Conservation (phyloP, 2,113 vertebrate species). For the Rhagologus leucostigma region DNA sequence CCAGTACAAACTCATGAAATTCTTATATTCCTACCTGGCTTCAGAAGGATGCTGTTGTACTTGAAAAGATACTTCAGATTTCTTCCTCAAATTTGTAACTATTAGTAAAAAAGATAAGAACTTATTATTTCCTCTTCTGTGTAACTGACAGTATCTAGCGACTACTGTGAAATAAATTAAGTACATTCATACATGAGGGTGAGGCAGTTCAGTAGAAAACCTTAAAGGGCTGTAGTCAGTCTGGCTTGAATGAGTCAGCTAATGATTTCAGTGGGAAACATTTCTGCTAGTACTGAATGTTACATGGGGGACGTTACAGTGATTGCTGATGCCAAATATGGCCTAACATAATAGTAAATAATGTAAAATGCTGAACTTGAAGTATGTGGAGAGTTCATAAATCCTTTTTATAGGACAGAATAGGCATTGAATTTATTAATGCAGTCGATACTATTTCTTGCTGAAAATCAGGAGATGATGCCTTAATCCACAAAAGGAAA, state of each 20-base stretch:
- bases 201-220: not conserved
- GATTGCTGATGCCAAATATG: not conserved
- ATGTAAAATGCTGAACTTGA: not conserved
- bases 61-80: not conserved
- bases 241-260: not conserved
- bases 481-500: not conserved
- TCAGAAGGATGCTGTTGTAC: not conserved
- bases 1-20: not conserved
- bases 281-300: not conserved
- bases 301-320: not conserved
- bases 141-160: not conserved
- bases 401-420: not conserved
- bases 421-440: not conserved
- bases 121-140: not conserved
- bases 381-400: not conserved
- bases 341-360: not conserved
- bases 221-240: not conserved
- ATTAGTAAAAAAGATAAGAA: not conserved
- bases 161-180: not conserved
- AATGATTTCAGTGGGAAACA: not conserved
- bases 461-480: not conserved
- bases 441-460: not conserved
- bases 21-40: constrained; percentile 33
- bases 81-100: not conserved
- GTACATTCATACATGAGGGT: not conserved